Base-by-base conservation (phyloP, 2,888 invertebrate genomes). In the Rhingia campestris region DNA sequence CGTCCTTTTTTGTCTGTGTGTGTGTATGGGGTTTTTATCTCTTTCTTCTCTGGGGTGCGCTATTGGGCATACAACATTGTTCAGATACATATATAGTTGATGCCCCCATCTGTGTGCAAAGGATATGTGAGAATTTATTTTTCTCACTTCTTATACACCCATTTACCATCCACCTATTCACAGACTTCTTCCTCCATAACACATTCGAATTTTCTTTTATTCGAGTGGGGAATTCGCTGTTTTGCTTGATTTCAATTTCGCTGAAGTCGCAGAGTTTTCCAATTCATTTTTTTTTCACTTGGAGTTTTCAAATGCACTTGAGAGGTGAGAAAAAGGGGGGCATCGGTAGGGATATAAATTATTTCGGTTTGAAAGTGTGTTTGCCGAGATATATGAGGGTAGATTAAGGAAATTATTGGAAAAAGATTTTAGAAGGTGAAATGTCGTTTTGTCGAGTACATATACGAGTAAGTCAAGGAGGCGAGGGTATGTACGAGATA, bases 201-300 rank as follows among this genome's bases (percentile, higher is more conserved):
- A 80, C 63, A 81, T 81, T 75, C 58, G 67, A 80, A 66, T 73
- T 33, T 76, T 41, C 47, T 49, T 73, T 63, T 64, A 81, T 61
- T 72, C 35, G 77, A 67, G 61, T 61, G 49, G 72, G 63, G 58
- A 82, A 77, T 77, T 82, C 69, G 80, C 80, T 84, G 84, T 80
- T 84, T 75, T 80, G 84, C 80, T 80, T 84, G 84, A 84, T 84
- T 84, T 84, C 80, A 84, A 84, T 84, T 84, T 84, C 66, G 84
- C 84, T 80, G 80, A 80, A 64, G 74, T 75, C 61, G 22, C 30
- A 70, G 58, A 66, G 58, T 75, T 54, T 43, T 58, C 54, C 9
- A 63, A 6, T 75, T 58, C 37, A 37, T 41, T 14, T 59, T 10
- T 59, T 10, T 49, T 45, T 35, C 43, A 33, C 39, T 47, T 14